phyloP scores from a whole-genome alignment of 2,888 invertebrate species.

The Trachelus stipa region DNA sequence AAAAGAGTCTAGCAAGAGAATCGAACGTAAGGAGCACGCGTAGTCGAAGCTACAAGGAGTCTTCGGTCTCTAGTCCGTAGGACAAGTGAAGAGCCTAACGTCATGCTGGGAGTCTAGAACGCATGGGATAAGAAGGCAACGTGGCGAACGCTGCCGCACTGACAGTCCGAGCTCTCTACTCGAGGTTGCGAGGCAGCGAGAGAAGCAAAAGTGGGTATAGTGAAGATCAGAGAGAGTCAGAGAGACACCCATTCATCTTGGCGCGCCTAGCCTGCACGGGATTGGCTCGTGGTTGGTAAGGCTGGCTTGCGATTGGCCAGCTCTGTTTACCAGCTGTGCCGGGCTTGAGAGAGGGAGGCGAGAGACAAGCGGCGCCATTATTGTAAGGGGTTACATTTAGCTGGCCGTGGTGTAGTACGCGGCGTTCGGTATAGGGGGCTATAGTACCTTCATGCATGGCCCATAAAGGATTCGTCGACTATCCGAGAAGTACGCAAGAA shows the following conservation, averaged over 20 bases:
- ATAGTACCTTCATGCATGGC: slow-evolving; percentile 87
- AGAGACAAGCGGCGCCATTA: slow-evolving; percentile 69
- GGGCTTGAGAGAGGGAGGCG: slow-evolving; percentile 65
- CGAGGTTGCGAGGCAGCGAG: slow-evolving; percentile 4
- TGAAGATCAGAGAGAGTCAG: slow-evolving; percentile 27
- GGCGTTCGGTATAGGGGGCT: slow-evolving; percentile 83
- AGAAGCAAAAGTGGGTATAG: slow-evolving; percentile 68
- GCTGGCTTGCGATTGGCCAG: slow-evolving; percentile 58
- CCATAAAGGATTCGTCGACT: slow-evolving; percentile 86
- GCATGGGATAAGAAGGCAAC: slow-evolving; percentile 40
- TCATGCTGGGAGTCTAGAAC: slow-evolving; percentile 17
- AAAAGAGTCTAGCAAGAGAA: not conserved
- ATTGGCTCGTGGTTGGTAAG: slow-evolving; percentile 62
- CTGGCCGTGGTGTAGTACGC: slow-evolving; percentile 71
- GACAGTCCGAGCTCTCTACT: slow-evolving; percentile 20
- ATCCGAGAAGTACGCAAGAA: slow-evolving; percentile 73
- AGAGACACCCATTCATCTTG: slow-evolving; percentile 65
- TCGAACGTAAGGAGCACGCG: not conserved
- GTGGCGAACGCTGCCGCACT: slow-evolving; percentile 47
- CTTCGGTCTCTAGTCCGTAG: not conserved
- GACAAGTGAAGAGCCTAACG: not conserved
- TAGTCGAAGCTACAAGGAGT: not conserved
- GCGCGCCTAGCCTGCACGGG: slow-evolving; percentile 60
- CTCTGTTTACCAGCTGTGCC: slow-evolving; percentile 66
- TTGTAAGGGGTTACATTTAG: slow-evolving; percentile 69